Base-by-base conservation (phyloP, 2,113 vertebrate genomes). In the Poicephalus gulielmi region DNA sequence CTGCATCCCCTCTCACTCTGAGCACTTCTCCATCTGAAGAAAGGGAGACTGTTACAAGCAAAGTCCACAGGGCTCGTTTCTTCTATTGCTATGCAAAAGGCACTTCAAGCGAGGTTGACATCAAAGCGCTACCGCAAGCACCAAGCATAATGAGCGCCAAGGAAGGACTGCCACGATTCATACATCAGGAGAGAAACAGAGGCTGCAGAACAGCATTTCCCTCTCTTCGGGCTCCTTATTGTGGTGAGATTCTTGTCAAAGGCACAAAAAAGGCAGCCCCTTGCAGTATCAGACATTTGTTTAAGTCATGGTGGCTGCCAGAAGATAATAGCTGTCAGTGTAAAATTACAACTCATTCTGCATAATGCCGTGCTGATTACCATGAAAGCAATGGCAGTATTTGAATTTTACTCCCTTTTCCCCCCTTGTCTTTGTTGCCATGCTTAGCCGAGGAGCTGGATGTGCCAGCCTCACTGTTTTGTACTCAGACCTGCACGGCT, bases 291-390 rank as follows among this genome's bases (percentile, higher is more conserved):
- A 97, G 90, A 69, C 88, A 67, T 88, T 95, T 92, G 92, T 92
- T 95, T 92, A 91, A 97, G 93, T 82, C 95, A 24, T 92, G 85
- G 94, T 16, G 73, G 86, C 96, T 97, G 97, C 97, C 97, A 95
- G 94, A 81, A 95, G 91, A 95, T 95, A 97, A 97, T 91, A 90
- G 95, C 86, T 60, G 35, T 96, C 92, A 94, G 82, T 88, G 83
- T 91, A 88, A 97, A 96, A 97, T 95, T 95, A 95, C 94, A 92
- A 94, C 94, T 96, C 94, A 44, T 96, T 96, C 77, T 90, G 87
- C 87, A 88, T 95, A 95, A 96, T 94, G 76, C 47, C 44, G 37
- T 86, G 81, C 95, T 85, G 95, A 96, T 97, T 94, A 94, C 91
- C 92, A 17, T 70, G 80, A 96, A 93, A 86, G 85, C 86, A 90